Percentiles rank a stretch among this genome's conserved stretches.
These are phyloP conservation scores for Oscheius sp. DNA, from an alignment of 2,888 invertebrate species.

Conservation along the genomic window DNA sequence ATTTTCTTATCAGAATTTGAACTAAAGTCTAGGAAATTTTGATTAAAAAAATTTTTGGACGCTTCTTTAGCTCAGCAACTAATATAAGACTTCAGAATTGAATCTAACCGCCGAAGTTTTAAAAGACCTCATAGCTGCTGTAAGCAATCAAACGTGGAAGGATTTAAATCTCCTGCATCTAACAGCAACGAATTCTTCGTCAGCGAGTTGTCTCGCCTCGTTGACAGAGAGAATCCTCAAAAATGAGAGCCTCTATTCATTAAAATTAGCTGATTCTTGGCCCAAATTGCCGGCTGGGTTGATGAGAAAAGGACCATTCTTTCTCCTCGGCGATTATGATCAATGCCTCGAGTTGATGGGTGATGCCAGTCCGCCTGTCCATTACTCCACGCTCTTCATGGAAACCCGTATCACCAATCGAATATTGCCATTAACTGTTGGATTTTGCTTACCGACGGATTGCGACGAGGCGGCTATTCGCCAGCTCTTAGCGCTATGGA, in stretches of 20 bases:
- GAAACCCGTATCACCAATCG: not conserved
- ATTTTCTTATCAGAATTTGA: no score
- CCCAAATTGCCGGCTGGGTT: constrained; percentile 46
- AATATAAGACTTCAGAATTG: not conserved
- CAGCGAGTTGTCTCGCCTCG: not conserved
- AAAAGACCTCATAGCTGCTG: not conserved
- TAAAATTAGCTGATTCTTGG: constrained; percentile 41
- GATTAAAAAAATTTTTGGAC: no score
- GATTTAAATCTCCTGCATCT: not conserved
- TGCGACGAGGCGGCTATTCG: not conserved
- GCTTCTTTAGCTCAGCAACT: no score
- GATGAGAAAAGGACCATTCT: constrained; percentile 49
- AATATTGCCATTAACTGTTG: not conserved
- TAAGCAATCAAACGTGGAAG: not conserved
- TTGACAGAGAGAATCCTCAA: not conserved
- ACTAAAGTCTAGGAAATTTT: no score
- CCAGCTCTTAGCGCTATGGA: not conserved
- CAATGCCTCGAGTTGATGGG: constrained; percentile 30
- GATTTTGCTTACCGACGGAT: not conserved
- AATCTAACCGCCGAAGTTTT: not conserved
- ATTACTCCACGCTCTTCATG: constrained; percentile 6
- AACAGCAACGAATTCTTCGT: no score
- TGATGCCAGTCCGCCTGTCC: not conserved
- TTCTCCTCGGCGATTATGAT: constrained; percentile 54
- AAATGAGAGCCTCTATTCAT: not conserved